These are phyloP conservation scores for Cheilosia vulpina DNA, from an alignment of 2,888 invertebrate genomes.

Conservation along the genomic window DNA sequence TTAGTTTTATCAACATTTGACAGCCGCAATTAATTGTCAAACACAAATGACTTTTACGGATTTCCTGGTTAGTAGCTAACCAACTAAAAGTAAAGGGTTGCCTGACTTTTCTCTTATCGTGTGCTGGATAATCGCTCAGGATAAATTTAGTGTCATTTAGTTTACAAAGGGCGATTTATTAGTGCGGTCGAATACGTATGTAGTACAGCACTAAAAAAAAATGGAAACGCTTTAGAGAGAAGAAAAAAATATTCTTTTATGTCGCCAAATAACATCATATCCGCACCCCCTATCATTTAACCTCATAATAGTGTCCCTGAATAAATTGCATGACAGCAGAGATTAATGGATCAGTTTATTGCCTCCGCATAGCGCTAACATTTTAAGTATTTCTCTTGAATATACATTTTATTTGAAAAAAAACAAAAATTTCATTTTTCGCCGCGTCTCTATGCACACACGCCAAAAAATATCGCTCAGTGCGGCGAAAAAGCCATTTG, in stretches of 20 bases:
- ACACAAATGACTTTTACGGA: neutral
- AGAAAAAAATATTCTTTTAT: constrained; percentile 16
- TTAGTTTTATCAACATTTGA: constrained; percentile 41
- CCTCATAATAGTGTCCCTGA: constrained; percentile 65
- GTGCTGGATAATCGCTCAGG: constrained; percentile 16
- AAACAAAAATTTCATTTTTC: constrained; percentile 29
- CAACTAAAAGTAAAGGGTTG: constrained; percentile 28
- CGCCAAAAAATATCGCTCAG: neutral
- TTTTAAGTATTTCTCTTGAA: constrained; percentile 54
- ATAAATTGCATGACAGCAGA: constrained; percentile 69
- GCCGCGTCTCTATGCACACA: neutral
- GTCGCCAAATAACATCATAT: constrained; percentile 21
- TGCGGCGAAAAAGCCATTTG: constrained; percentile 20
- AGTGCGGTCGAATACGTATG: constrained; percentile 22
- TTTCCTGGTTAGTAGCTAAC: constrained; percentile 4
- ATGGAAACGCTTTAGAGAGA: neutral
- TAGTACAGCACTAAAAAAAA: neutral
- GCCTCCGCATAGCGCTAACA: constrained; percentile 42
- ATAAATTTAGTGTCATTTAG: constrained; percentile 66
- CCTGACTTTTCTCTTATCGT: constrained; percentile 21
- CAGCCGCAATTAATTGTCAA: constrained; percentile 61
- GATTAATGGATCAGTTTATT: constrained; percentile 70
- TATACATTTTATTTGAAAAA: constrained; percentile 53
- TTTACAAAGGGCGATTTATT: constrained; percentile 64
- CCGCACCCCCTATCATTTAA: constrained; percentile 20